Conservation (phyloP, 2,113 vertebrate genomes). For the Podarcis cretensis region DNA sequence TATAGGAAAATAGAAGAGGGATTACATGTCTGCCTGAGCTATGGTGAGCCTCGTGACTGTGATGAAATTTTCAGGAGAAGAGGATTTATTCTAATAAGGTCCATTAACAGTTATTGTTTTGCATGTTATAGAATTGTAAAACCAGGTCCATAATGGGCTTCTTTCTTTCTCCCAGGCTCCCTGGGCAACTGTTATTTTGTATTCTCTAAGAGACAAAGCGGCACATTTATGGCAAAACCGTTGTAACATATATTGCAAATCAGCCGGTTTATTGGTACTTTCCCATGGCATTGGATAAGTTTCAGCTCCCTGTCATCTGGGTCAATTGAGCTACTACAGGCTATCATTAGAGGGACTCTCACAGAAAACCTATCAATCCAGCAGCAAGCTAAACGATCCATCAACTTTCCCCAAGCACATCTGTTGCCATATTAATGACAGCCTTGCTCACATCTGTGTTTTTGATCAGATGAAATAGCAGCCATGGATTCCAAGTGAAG, state of each 20-base stretch:
- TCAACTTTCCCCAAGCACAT: constrained; percentile 46
- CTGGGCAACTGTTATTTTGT: not conserved
- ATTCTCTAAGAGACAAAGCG: not conserved
- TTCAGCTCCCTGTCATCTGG: not conserved
- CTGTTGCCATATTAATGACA: constrained; percentile 37
- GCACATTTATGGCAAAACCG: constrained; percentile 11
- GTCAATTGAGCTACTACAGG: constrained; percentile 10
- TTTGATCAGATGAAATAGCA: constrained; percentile 43
- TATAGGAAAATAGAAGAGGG: no score
- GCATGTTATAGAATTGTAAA: not conserved
- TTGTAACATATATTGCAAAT: constrained; percentile 16
- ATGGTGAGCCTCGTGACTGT: no score
- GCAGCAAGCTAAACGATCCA: constrained; percentile 33
- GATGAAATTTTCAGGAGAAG: not conserved
- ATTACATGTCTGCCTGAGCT: no score
- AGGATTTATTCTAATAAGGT: not conserved
- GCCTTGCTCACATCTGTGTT: constrained; percentile 1
- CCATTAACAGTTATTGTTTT: not conserved
- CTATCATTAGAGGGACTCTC: constrained; percentile 11
- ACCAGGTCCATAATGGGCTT: not conserved
- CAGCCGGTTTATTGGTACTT: not conserved
- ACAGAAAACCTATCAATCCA: constrained; percentile 6
- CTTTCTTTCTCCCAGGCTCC: not conserved
- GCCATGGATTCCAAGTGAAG: constrained; percentile 27
- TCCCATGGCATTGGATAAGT: constrained; percentile 22